Evolutionary conservation across 2,888 invertebrate species (phyloP), one percentile per base, ranked within the genome.

Genomic region (Lochmaea capreae): DNA sequence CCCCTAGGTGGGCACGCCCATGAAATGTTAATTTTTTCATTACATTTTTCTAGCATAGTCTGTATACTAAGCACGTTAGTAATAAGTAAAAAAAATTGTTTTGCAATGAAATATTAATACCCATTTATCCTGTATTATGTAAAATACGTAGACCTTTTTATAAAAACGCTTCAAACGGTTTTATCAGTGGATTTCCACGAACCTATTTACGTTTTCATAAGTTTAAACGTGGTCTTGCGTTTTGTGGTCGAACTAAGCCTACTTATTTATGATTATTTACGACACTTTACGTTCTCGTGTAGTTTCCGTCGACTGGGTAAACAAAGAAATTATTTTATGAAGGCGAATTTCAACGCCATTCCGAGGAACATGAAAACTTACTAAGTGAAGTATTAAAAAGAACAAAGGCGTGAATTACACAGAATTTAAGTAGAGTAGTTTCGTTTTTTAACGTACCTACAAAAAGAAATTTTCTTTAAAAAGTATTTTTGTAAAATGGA

Each of bases 281-380:
- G 79, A 81, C 80, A 78, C 79, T 79, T 79, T 79, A 79, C 77
- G 71, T 79, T 79, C 76, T 77, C 76, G 72, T 78, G 75, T 78
- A 78, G 80, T 83, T 82, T 83, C 82, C 83, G 82, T 81, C 79
- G 77, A 76, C 78, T 79, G 71, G 75, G 81, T 82, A 80, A 82
- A 83, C 82, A 83, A 77, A 71, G 75, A 78, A 76, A 78, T 75
- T 76, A 67, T 72, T 73, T 76, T 74, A 76, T 75, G 68, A 73
- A 71, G 52, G 52, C 75, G 70, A 70, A 67, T 63, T 66, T 75
- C 63, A 67, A 73, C 71, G 73, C 75, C 73, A 73, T 74, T 74
- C 72, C 73, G 73, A 71, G 76, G 75, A 76, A 46, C 14, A 14
- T 46, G 6, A 46, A 46, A 46, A 46, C 46, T 46, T 14, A 46